phyloP scores from a whole-genome alignment of 1,140 invertebrate genomes.

The Camponotus pennsylvanicus region DNA sequence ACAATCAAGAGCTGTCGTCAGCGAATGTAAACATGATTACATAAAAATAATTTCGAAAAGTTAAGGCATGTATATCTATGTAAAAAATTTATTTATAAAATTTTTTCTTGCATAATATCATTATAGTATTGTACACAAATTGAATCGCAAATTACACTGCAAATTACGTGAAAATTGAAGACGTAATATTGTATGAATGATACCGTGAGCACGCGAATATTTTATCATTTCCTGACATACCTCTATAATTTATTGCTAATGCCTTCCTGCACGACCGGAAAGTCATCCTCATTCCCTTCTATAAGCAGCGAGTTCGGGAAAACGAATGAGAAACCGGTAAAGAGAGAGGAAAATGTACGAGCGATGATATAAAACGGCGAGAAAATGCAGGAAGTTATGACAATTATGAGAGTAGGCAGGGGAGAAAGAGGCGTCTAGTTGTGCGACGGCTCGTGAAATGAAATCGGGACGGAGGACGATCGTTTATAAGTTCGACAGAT shows the following conservation, averaged over 20 bases:
- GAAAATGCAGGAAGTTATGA: constrained; percentile 79
- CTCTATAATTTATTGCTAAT: constrained; percentile 69
- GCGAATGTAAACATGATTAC: neutral
- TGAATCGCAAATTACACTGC: neutral
- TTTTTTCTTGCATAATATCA: neutral
- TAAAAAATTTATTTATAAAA: neutral
- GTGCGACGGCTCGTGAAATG: constrained; percentile 79
- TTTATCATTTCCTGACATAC: constrained; percentile 67
- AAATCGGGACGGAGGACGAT: constrained; percentile 74
- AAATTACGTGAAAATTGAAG: constrained; percentile 47
- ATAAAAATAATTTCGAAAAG: neutral
- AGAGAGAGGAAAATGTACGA: constrained; percentile 50
- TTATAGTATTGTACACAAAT: neutral
- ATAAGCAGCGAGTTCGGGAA: constrained; percentile 23
- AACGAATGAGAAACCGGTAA: constrained; percentile 49
- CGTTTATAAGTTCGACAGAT: constrained; percentile 79
- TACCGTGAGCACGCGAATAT: constrained; percentile 58
- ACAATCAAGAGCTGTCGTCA: neutral
- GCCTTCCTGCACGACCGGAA: constrained; percentile 56
- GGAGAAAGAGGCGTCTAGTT: constrained; percentile 55
- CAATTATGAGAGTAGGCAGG: constrained; percentile 70
- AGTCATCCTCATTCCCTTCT: constrained; percentile 19
- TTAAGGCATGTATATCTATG: neutral
- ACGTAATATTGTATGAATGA: constrained; percentile 54
- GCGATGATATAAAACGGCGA: constrained; percentile 58